Percentiles rank a stretch among this genome's conserved stretches.
Conservation (phyloP, 2,797 vertebrate genomes). For the Lindbergichthys nudifrons region DNA sequence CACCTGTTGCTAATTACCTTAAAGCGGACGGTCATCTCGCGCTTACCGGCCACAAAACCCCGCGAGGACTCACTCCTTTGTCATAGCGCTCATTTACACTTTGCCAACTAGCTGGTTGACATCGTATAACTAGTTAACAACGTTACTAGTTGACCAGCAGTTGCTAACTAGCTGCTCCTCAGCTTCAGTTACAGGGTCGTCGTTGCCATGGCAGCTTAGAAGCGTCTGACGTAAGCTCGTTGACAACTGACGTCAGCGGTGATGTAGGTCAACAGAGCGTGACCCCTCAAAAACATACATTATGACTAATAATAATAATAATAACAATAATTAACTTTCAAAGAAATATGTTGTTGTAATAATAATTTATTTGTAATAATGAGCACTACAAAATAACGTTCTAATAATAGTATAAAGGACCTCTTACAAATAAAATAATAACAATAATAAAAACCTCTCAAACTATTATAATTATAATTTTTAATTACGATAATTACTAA, state of each 20-base stretch:
- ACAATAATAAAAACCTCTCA: too few species aligned
- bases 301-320: not conserved
- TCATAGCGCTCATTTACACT: not conserved
- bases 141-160: not conserved
- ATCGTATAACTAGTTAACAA: not conserved
- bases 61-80: not conserved
- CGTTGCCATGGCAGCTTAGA: slow-evolving; percentile 66
- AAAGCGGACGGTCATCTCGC: slow-evolving; percentile 69
- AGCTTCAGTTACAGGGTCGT: not conserved
- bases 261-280: too few species aligned
- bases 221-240: slow-evolving; percentile 41
- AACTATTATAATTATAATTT: too few species aligned
- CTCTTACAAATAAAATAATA: not conserved
- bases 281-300: not conserved
- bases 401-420: too few species aligned
- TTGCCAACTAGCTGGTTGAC: not conserved
- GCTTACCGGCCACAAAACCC: not conserved
- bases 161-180: slow-evolving; percentile 9
- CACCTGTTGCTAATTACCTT: slow-evolving; percentile 64
- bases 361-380: too few species aligned
- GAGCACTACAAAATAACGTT: too few species aligned
- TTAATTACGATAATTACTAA: too few species aligned
- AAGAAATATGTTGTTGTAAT: not conserved
- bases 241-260: not conserved
- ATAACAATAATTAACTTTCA: not conserved